Percentiles rank a stretch among this genome's conserved stretches.
These are phyloP conservation scores for Phaethornis superciliosus DNA, from an alignment of 2,113 vertebrate genomes.

Conservation along the genomic window DNA sequence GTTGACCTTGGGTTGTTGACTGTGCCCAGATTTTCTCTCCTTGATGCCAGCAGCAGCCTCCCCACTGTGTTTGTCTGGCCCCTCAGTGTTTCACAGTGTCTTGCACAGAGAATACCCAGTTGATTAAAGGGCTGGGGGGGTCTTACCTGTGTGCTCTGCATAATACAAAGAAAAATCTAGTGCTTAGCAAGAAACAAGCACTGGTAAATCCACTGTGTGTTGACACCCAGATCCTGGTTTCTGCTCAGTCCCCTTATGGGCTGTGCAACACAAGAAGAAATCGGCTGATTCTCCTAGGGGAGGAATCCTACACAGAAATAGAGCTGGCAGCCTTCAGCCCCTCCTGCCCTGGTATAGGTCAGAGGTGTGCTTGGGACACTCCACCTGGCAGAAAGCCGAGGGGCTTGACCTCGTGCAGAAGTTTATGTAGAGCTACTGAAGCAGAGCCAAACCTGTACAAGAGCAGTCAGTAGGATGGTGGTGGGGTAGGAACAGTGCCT, in stretches of 20 bases:
- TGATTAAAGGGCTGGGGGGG: background rate
- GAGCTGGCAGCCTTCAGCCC: background rate
- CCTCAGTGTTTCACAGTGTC: background rate
- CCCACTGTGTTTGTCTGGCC: rapidly evolving
- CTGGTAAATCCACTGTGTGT: background rate
- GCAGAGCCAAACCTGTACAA: rapidly evolving
- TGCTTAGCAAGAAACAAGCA: background rate
- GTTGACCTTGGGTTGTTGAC: background rate
- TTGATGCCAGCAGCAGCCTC: background rate
- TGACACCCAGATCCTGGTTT: background rate
- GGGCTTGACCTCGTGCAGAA: background rate
- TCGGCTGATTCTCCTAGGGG: background rate
- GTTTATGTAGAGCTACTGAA: background rate
- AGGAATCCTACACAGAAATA: slow-evolving; percentile 12
- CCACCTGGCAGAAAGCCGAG: background rate
- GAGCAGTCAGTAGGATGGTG: background rate
- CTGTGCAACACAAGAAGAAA: background rate
- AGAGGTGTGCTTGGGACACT: slow-evolving; percentile 55
- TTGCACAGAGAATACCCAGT: background rate
- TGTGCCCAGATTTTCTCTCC: background rate
- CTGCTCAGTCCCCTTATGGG: background rate
- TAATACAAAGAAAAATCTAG: background rate
- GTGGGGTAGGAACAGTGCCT: rapidly evolving
- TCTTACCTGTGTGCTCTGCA: background rate
- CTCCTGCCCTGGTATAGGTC: slow-evolving; percentile 6